Evolutionary conservation across 2,888 invertebrate genomes (phyloP), one percentile per base, ranked within the genome.

Genomic region (Ophion costatus): DNA sequence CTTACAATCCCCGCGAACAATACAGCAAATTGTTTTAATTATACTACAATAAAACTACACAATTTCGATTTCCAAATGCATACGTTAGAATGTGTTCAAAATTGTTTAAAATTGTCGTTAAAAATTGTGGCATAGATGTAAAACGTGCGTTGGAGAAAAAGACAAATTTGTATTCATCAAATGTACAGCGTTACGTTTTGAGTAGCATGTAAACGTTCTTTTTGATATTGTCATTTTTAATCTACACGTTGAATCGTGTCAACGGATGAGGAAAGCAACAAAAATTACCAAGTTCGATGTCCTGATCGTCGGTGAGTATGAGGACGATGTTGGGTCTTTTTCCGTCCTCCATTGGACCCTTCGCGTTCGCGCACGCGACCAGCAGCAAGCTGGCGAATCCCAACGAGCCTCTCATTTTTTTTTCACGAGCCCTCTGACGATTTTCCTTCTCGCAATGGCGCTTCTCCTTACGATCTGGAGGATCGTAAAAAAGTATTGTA

Each of bases 241-340:
- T 4, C 3, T 0, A 56, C 1, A 20, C 59, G 59, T 20, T 59
- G n/a, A 6, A 20, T 9, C 59, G 4, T 14, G 59, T 20, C 0
- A 20, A 20, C 20, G 5, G 61, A 38, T 57, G 59, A 38, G 7
- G 42, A 38, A 73, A 64, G 5, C 67, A 59, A 45, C 67, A 38
- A 76, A 76, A 91, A 94, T 94, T 91, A 94, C 97, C 99, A 88
- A 99, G 94, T 94, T 99, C 98, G 22, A 98, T 97, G 93, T 99
- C 99, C 94, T 99, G 99, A 94, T 99, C 99, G 94, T 99, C 99
- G 20, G 99, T 99, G 88, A 99, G 95, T 88, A 99, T 97, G 86
- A 99, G 95, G 84, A 99, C 96, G 86, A 99, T 99, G 93, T 99
- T 99, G 0, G 99, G 99, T 90, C 98, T 97, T 87, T 97, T 95